phyloP scores from a whole-genome alignment of 1,140 invertebrate genomes.

The Macrobrachium nipponense region DNA sequence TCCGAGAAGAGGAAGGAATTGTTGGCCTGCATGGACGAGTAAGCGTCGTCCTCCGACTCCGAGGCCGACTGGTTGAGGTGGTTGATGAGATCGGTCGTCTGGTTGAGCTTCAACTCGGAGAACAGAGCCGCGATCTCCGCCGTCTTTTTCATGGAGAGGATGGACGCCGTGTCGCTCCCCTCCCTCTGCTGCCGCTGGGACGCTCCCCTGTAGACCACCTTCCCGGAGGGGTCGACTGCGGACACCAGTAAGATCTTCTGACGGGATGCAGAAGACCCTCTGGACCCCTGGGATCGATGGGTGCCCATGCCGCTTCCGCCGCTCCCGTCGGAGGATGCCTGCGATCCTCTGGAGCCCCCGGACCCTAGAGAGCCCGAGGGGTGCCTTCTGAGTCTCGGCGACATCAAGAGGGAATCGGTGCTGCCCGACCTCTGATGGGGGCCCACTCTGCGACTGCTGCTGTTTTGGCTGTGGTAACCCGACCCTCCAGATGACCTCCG shows the following conservation, averaged over 20 bases:
- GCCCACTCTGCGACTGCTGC: background rate
- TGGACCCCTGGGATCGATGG: slow-evolving; percentile 63
- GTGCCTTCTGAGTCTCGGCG: slow-evolving; percentile 44
- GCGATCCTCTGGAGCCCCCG: slow-evolving; percentile 32
- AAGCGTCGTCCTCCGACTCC: slow-evolving; percentile 65
- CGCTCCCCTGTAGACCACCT: slow-evolving; percentile 67
- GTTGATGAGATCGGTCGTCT: slow-evolving; percentile 66
- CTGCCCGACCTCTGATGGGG: slow-evolving; percentile 28
- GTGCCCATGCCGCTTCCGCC: slow-evolving; percentile 5
- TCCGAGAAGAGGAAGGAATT: slow-evolving; percentile 66
- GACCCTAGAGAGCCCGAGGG: slow-evolving; percentile 53
- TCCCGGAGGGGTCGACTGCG: slow-evolving; percentile 72
- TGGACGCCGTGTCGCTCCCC: slow-evolving; percentile 60
- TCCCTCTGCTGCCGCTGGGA: slow-evolving; percentile 55
- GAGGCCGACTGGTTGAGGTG: slow-evolving; percentile 56
- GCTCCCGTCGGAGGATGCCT: slow-evolving; percentile 39
- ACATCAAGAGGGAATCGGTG: slow-evolving; percentile 39
- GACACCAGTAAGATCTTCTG: slow-evolving; percentile 71
- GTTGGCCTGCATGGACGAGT: slow-evolving; percentile 65
- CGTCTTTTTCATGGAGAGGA: slow-evolving; percentile 86
- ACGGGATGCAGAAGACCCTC: slow-evolving; percentile 64
- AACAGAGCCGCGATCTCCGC: slow-evolving; percentile 89
- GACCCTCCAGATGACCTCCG: slow-evolving; percentile 15
- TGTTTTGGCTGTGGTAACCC: slow-evolving; percentile 27
- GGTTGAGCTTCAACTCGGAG: slow-evolving; percentile 75